These are phyloP conservation scores for Cynodonichthys magdalenae DNA, from an alignment of 2,797 vertebrate genomes.

Conservation along the genomic window DNA sequence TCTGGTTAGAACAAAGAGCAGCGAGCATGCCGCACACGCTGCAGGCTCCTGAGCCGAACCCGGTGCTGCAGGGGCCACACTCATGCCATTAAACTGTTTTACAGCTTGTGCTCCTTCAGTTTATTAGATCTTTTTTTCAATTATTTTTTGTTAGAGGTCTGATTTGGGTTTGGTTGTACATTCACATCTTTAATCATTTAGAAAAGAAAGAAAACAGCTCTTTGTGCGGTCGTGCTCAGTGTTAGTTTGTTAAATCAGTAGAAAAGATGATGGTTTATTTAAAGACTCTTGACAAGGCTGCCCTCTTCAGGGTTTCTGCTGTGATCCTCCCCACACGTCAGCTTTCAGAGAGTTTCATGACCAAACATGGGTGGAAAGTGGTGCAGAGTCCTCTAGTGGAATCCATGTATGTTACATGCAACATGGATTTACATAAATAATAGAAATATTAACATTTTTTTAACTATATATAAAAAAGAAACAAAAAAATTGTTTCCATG, in stretches of 20 bases:
- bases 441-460: background rate
- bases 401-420: constrained; percentile 3
- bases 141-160: constrained; percentile 29
- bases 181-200: background rate
- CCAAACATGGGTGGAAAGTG: constrained; percentile 22
- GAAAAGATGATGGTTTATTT: constrained; percentile 34
- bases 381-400: constrained; percentile 74
- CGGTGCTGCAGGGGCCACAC: constrained; percentile 44
- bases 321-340: constrained; percentile 43
- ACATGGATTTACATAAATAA: background rate
- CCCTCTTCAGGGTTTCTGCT: constrained; percentile 63
- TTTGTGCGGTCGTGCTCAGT: background rate
- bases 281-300: constrained; percentile 59
- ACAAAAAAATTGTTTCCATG: background rate
- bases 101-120: constrained; percentile 50
- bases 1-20: constrained; percentile 77
- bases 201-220: background rate
- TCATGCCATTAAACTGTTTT: constrained; percentile 49
- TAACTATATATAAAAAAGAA: background rate
- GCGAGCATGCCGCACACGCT: constrained; percentile 48
- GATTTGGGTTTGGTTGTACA: constrained; percentile 21
- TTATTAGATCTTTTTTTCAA: constrained; percentile 56
- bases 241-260: constrained; percentile 42
- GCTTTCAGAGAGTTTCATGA: constrained; percentile 30
- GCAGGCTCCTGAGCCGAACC: constrained; percentile 33